A percentile compares a stretch with the other conserved stretches of the same genome.
These are phyloP conservation scores for Lacerta bilineata DNA, from an alignment of 2,797 vertebrate genomes.

Conservation along the genomic window DNA sequence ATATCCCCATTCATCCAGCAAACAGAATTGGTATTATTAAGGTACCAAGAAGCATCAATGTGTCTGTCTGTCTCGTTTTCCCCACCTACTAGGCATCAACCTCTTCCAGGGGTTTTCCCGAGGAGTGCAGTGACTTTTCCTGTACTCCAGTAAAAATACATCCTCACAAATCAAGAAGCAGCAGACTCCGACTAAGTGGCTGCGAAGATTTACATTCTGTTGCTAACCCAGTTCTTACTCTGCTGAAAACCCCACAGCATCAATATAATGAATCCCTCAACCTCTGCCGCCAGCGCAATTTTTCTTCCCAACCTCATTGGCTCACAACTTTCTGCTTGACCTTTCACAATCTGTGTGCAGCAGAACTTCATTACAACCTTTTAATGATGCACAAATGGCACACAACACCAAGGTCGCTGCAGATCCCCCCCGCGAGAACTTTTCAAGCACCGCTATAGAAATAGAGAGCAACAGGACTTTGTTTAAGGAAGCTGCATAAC, in stretches of 20 bases:
- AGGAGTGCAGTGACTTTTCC: constrained; percentile 81
- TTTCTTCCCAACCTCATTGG: constrained; percentile 85
- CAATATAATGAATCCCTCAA: constrained; percentile 88
- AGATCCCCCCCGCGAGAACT: constrained; percentile 69
- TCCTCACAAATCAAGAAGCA: constrained; percentile 85
- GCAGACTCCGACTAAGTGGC: constrained; percentile 82
- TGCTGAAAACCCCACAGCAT: constrained; percentile 84
- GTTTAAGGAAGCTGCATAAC: constrained; percentile 65
- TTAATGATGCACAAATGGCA: constrained; percentile 87
- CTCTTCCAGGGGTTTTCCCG: constrained; percentile 78
- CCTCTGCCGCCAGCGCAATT: constrained; percentile 83
- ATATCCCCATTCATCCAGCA: constrained; percentile 6
- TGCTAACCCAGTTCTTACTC: constrained; percentile 86
- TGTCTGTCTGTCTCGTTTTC: constrained; percentile 65
- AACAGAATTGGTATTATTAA: not conserved
- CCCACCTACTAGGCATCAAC: constrained; percentile 75
- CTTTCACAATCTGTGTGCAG: constrained; percentile 84
- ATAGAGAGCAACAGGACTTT: constrained; percentile 53
- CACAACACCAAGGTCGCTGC: constrained; percentile 83
- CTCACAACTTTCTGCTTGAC: constrained; percentile 86
- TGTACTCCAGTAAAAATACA: constrained; percentile 85
- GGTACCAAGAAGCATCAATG: constrained; percentile 52
- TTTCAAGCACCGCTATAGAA: constrained; percentile 68
- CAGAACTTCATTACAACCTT: constrained; percentile 86
- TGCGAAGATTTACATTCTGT: constrained; percentile 87